These are phyloP conservation scores for Thereuonema tuberculata DNA, from an alignment of 1,140 invertebrate species.

Conservation along the genomic window DNA sequence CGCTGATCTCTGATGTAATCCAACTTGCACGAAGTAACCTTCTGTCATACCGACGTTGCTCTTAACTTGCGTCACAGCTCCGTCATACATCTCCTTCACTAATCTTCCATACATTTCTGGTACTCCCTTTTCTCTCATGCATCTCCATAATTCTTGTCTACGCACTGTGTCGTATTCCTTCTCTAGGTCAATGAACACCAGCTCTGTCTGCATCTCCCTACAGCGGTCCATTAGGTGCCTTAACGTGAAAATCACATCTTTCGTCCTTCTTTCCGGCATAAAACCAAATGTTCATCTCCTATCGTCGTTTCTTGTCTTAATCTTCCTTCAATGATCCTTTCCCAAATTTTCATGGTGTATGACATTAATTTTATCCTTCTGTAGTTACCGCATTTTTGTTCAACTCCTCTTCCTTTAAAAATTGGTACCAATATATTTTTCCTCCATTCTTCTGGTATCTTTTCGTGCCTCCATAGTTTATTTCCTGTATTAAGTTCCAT, in stretches of 20 bases:
- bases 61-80: neutral
- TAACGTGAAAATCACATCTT: neutral
- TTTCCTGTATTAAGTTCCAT: neutral
- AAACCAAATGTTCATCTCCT: neutral
- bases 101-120: neutral
- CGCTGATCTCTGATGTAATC: neutral
- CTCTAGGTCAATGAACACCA: neutral
- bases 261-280: neutral
- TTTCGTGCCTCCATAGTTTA: neutral
- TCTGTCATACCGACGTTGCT: neutral
- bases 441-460: neutral
- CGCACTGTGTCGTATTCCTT: neutral
- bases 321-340: neutral
- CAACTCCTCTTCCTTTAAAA: neutral
- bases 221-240: neutral
- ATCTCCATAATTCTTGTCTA: neutral
- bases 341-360: too few species aligned
- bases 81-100: neutral
- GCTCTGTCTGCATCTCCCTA: neutral
- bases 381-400: neutral
- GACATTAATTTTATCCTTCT: neutral
- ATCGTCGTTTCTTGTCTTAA: neutral
- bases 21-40: neutral
- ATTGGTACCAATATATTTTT: neutral
- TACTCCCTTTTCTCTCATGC: neutral